Evolutionary conservation across 1,140 invertebrate species (phyloP).

Genomic region (Polyergus mexicanus): DNA sequence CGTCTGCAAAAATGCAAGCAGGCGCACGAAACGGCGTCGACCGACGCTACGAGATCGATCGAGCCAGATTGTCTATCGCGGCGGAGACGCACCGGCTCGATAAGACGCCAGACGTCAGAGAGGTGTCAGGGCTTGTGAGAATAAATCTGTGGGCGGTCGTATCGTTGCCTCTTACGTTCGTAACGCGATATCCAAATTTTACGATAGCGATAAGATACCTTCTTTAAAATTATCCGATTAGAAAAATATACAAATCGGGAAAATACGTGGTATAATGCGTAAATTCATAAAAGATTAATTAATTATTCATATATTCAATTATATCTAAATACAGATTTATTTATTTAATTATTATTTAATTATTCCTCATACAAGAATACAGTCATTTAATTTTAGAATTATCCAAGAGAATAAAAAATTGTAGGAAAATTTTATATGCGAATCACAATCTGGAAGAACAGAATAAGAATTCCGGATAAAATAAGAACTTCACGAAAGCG

Average conservation of each 20-base stretch:
- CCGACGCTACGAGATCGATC: slow-evolving; percentile 28
- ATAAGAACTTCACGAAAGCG: slow-evolving; percentile 1
- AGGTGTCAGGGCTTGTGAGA: slow-evolving; percentile 13
- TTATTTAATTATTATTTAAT: not conserved
- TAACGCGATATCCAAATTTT: not conserved
- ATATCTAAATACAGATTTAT: not conserved
- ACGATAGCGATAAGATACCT: not conserved
- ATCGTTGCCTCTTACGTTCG: not conserved
- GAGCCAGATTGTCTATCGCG: slow-evolving; percentile 40
- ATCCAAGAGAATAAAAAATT: not conserved
- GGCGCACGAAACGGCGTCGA: not conserved
- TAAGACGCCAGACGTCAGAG: slow-evolving; percentile 35
- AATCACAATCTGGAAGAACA: not conserved
- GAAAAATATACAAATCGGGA: not conserved
- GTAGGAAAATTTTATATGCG: not conserved
- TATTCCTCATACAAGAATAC: not conserved
- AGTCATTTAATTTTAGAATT: not conserved
- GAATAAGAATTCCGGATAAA: not conserved
- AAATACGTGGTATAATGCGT: not conserved
- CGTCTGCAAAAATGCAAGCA: slow-evolving; percentile 23
- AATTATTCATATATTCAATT: not conserved
- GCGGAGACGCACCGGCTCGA: slow-evolving; percentile 37
- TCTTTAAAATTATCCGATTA: not conserved
- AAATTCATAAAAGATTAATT: not conserved
- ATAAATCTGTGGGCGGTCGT: slow-evolving; percentile 41